phyloP scores from a whole-genome alignment of 2,888 invertebrate genomes.

The Phyto melanocephala region DNA sequence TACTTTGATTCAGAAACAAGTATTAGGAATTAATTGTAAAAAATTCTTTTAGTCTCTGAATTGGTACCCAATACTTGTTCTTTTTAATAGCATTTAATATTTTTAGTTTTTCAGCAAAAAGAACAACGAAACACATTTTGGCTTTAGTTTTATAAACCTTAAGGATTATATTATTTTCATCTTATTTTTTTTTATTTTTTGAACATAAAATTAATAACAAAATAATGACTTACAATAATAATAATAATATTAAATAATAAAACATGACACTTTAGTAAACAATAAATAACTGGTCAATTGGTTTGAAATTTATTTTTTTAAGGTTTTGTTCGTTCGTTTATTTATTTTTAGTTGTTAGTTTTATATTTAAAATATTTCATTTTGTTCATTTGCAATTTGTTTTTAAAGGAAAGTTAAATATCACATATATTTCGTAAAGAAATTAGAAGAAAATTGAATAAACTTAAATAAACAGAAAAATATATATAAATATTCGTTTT shows the following conservation, averaged over 20 bases:
- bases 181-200: too few species aligned
- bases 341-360: slow-evolving; percentile 11
- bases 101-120: neutral
- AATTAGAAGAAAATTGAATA: slow-evolving; percentile 40
- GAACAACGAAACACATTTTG: slow-evolving; percentile 53
- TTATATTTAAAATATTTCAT: too few species aligned
- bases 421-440: slow-evolving; percentile 61
- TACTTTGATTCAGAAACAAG: too few species aligned
- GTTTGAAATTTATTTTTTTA: slow-evolving; percentile 42
- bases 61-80: neutral
- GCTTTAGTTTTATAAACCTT: slow-evolving; percentile 42
- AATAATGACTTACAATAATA: neutral
- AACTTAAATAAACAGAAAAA: slow-evolving; percentile 50
- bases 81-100: neutral
- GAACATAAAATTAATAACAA: slow-evolving; percentile 14
- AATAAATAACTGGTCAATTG: slow-evolving; percentile 58
- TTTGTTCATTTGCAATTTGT: slow-evolving; percentile 9
- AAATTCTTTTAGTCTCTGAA: too few species aligned
- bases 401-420: slow-evolving; percentile 62
- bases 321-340: slow-evolving; percentile 54
- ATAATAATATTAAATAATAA: slow-evolving; percentile 7
- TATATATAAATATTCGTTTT: slow-evolving; percentile 33
- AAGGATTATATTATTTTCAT: neutral
- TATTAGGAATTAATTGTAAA: too few species aligned
- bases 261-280: slow-evolving; percentile 48